phyloP scores from a whole-genome alignment of 2,113 vertebrate genomes.

The Thermophis baileyi region DNA sequence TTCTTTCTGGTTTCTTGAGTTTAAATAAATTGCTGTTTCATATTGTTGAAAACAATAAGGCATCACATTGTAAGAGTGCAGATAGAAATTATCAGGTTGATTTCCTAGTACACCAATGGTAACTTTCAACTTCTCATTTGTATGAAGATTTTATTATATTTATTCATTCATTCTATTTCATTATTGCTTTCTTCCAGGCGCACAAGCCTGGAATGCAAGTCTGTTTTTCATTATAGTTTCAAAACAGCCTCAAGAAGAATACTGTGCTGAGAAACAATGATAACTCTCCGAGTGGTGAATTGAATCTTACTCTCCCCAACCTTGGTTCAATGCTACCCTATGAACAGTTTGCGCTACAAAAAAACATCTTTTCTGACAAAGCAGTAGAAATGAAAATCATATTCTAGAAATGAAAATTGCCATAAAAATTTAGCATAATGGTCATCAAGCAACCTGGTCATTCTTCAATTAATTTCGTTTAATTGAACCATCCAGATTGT shows the following conservation, averaged over 20 bases:
- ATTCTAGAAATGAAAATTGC: not conserved
- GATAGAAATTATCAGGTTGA: not conserved
- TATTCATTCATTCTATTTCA: not conserved
- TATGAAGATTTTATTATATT: not conserved
- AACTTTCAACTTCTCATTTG: not conserved
- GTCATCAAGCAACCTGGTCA: not conserved
- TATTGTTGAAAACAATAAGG: not conserved
- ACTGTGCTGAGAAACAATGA: not conserved
- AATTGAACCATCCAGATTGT: not conserved
- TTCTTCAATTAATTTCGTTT: not conserved
- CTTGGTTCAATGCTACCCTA: not conserved
- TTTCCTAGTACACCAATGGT: not conserved
- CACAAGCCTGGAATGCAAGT: not conserved
- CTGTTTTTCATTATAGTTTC: not conserved
- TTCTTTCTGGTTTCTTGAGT: not conserved
- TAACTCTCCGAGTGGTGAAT: not conserved
- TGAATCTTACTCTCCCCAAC: not conserved
- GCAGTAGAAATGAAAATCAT: slow-evolving; percentile 1
- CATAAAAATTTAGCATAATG: not conserved
- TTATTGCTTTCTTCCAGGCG: not conserved
- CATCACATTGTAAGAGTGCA: not conserved
- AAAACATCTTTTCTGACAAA: not conserved
- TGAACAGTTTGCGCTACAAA: not conserved
- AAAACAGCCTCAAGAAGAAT: not conserved
- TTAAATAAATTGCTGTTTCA: slow-evolving; percentile 6